phyloP scores from a whole-genome alignment of 2,888 invertebrate genomes.

The Lochmaea capreae region DNA sequence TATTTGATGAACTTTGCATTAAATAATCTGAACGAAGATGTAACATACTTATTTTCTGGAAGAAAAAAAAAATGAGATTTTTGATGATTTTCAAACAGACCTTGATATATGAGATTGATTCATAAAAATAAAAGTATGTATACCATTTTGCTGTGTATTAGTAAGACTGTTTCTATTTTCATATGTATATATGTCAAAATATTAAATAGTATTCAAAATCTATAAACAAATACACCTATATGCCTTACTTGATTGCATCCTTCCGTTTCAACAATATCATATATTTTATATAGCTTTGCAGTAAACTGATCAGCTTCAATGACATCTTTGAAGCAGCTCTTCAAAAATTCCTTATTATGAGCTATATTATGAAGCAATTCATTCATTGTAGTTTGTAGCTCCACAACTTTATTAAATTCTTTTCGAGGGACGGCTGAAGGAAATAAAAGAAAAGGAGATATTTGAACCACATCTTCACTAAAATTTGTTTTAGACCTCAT shows the following conservation, averaged over 20 bases:
- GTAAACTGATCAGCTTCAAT: constrained; percentile 91
- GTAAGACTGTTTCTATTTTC: too few relatives aligned
- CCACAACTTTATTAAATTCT: constrained; percentile 80
- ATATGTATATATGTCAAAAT: too few relatives aligned
- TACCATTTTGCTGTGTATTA: too few relatives aligned
- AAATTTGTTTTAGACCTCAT: constrained; percentile 78
- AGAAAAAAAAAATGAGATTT: constrained; percentile 51
- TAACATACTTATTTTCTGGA: constrained; percentile 81
- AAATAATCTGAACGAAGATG: constrained; percentile 94
- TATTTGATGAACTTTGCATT: constrained; percentile 66
- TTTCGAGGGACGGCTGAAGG: constrained; percentile 83
- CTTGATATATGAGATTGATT: too few relatives aligned
- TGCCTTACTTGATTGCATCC: constrained; percentile 81
- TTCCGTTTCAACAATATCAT: constrained; percentile 81
- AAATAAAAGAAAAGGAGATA: constrained; percentile 82
- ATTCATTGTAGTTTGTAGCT: constrained; percentile 81
- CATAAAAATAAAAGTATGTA: too few relatives aligned
- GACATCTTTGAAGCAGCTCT: constrained; percentile 79
- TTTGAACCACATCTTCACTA: constrained; percentile 76
- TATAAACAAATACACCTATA: not conserved
- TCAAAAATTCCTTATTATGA: constrained; percentile 80
- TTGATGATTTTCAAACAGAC: too few relatives aligned
- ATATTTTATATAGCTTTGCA: constrained; percentile 83
- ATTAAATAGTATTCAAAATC: constrained; percentile 1
- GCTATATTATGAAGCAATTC: constrained; percentile 87